These are phyloP conservation scores for Oreonectes daqikongensis DNA, from an alignment of 2,797 vertebrate species.

Conservation along the genomic window DNA sequence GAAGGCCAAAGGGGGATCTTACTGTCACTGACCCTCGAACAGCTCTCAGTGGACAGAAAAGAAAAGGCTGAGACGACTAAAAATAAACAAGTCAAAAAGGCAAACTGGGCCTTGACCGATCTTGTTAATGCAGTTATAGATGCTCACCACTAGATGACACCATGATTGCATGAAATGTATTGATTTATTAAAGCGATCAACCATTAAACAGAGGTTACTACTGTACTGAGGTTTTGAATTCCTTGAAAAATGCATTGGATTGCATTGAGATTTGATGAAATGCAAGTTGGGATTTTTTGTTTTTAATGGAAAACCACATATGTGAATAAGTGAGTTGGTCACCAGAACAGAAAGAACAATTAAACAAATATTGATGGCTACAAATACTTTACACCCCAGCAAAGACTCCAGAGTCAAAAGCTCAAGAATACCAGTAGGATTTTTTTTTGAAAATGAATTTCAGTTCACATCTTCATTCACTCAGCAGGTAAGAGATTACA, in stretches of 20 bases:
- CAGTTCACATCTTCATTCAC: conserved; percentile 56
- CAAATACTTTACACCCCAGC: conserved; percentile 42
- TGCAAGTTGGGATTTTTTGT: background rate
- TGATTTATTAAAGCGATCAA: conserved; percentile 70
- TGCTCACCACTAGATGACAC: conserved; percentile 95
- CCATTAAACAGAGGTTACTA: conserved; percentile 20
- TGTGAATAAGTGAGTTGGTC: background rate
- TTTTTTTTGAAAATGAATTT: conserved; percentile 42
- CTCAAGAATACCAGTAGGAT: conserved; percentile 43
- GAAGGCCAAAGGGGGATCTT: conserved; percentile 66
- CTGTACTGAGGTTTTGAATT: conserved; percentile 4
- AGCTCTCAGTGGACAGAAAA: conserved; percentile 28
- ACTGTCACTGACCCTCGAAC: conserved; percentile 56
- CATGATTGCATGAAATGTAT: conserved; percentile 83
- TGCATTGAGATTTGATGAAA: conserved; percentile 3
- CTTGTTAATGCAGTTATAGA: conserved; percentile 80
- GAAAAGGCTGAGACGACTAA: conserved; percentile 11
- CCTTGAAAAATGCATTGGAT: background rate
- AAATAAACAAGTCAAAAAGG: conserved; percentile 27
- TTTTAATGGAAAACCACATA: background rate
- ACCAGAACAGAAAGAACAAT: background rate
- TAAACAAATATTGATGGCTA: background rate
- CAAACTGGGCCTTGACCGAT: background rate
- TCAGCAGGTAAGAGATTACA: conserved; percentile 82
- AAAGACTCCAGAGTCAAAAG: conserved; percentile 51